phyloP scores from a whole-genome alignment of 2,888 invertebrate species.

The Fragum whitleyi region DNA sequence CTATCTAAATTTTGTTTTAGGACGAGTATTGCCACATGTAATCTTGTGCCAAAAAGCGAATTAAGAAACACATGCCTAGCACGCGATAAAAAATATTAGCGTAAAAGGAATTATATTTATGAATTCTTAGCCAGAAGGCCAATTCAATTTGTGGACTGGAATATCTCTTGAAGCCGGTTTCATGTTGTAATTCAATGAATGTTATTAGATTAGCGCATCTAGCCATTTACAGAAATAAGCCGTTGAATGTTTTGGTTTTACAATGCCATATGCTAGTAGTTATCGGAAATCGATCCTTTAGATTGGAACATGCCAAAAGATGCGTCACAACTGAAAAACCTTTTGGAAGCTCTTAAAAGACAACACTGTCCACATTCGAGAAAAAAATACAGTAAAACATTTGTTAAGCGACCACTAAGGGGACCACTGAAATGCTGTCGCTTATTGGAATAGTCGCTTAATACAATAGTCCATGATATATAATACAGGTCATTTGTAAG shows the following conservation, averaged over 20 bases:
- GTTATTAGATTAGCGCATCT: background rate
- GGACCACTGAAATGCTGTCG: no score
- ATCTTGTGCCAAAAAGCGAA: no score
- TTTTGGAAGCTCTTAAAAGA: background rate
- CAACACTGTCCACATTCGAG: background rate
- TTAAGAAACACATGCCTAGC: no score
- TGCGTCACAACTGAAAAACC: background rate
- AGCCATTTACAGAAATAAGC: constrained; percentile 1
- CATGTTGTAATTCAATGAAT: background rate
- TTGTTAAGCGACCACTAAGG: no score
- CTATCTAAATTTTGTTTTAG: no score
- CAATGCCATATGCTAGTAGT: background rate
- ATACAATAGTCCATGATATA: no score
- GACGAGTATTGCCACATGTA: no score
- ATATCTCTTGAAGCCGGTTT: constrained; percentile 1
- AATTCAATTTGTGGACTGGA: background rate
- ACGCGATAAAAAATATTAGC: no score
- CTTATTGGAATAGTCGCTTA: no score
- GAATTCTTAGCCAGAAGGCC: background rate
- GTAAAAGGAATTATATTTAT: background rate
- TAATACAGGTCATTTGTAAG: no score
- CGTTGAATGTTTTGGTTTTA: background rate
- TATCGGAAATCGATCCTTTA: background rate
- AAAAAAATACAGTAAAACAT: no score
- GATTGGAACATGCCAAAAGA: background rate